Evolutionary conservation across 2,888 invertebrate genomes (phyloP).

Genomic region (Calliopum simillimum): DNA sequence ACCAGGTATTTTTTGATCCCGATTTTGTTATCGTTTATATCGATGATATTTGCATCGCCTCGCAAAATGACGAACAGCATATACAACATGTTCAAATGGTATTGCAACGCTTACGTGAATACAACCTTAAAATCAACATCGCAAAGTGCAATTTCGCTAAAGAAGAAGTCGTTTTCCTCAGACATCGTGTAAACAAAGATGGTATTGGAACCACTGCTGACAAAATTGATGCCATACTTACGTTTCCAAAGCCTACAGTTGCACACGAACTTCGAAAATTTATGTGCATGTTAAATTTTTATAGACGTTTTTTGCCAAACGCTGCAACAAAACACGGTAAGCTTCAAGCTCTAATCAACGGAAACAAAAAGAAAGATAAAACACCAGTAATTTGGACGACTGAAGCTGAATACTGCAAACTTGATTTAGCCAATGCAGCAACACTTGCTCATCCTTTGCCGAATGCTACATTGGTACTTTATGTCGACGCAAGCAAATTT

Average conservation of each 20-base stretch:
- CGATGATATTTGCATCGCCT: too few relatives aligned
- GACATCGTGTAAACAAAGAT: slow-evolving; percentile 35
- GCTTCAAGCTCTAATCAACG: slow-evolving; percentile 26
- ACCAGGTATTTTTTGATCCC: too few relatives aligned
- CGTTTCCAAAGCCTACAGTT: slow-evolving; percentile 40
- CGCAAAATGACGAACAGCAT: slow-evolving; percentile 44
- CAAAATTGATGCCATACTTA: slow-evolving; percentile 37
- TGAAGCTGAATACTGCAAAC: slow-evolving; percentile 26
- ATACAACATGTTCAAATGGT: slow-evolving; percentile 42
- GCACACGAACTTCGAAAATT: slow-evolving; percentile 46
- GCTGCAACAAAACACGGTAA: slow-evolving; percentile 30
- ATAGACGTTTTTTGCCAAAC: slow-evolving; percentile 37
- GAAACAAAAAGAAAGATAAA: slow-evolving; percentile 36
- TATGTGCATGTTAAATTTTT: slow-evolving; percentile 47
- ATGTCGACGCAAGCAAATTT: slow-evolving; percentile 38
- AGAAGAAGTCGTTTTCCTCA: slow-evolving; percentile 39
- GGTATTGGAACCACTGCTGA: slow-evolving; percentile 39
- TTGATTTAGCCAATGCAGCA: slow-evolving; percentile 28
- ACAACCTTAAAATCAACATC: slow-evolving; percentile 46
- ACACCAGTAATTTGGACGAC: slow-evolving; percentile 32
- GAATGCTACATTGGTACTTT: slow-evolving; percentile 31
- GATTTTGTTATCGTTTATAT: too few relatives aligned
- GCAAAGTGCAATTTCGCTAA: slow-evolving; percentile 42
- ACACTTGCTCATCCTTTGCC: slow-evolving; percentile 33
- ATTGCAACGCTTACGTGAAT: slow-evolving; percentile 45